Evolutionary conservation across 2,797 vertebrate genomes (phyloP).

Genomic region (Stomatorhinus walkeri): DNA sequence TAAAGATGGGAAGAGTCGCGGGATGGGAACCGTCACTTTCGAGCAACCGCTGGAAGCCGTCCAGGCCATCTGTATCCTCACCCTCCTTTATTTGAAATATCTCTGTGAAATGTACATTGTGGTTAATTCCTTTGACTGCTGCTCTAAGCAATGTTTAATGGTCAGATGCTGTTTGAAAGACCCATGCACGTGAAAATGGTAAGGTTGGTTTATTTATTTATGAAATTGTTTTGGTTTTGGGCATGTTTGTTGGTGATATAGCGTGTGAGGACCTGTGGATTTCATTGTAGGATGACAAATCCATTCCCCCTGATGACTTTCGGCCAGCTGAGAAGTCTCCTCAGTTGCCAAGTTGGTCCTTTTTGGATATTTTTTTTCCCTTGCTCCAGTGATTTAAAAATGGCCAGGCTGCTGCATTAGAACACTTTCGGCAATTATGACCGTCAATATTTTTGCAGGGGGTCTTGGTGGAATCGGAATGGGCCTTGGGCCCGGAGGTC

Average conservation of each 20-base stretch:
- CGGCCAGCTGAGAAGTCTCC: conserved; percentile 74
- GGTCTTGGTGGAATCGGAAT: conserved; percentile 94
- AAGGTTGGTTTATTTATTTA: conserved; percentile 34
- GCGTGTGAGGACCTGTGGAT: neutral
- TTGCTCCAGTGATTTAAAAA: neutral
- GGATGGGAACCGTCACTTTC: conserved; percentile 96
- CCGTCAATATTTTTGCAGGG: conserved; percentile 53
- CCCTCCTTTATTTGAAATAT: neutral
- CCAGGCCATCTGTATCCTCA: conserved; percentile 97
- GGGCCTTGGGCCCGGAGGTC: conserved; percentile 96
- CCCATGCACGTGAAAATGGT: conserved; percentile 99
- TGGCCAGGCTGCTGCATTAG: neutral
- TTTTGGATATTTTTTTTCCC: neutral
- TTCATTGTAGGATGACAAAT: conserved; percentile 85
- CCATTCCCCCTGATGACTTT: conserved; percentile 85
- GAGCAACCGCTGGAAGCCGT: conserved; percentile 94
- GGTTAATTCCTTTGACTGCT: conserved; percentile 57
- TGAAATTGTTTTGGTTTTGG: neutral
- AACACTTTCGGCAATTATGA: neutral
- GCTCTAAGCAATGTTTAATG: conserved; percentile 89
- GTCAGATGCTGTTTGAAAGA: conserved; percentile 93
- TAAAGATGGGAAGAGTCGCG: conserved; percentile 94
- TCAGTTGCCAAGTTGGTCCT: conserved; percentile 85
- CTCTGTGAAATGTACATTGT: neutral
- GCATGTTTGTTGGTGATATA: neutral